A percentile compares a stretch with the other conserved stretches of the same genome.
phyloP scores from a whole-genome alignment of 2,888 invertebrate species.

The Petrophora chlorosata region DNA sequence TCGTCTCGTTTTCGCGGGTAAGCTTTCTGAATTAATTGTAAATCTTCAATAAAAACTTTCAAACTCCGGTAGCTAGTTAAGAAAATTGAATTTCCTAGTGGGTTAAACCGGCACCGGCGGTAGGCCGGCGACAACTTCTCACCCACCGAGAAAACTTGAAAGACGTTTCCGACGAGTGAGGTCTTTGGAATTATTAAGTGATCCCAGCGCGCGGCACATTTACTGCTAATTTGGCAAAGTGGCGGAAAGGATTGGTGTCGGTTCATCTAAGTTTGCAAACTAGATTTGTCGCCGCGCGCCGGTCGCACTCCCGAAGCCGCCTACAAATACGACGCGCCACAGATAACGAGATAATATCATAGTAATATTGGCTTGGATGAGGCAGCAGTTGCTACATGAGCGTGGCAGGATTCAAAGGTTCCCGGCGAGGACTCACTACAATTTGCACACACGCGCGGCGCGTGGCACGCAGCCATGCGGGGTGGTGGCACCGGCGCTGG shows the following conservation, averaged over 20 bases:
- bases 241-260: background rate
- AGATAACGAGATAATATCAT: too few relatives aligned
- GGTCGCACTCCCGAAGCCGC: too few relatives aligned
- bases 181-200: constrained; percentile 42
- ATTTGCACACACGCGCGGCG: too few relatives aligned
- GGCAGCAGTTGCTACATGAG: background rate
- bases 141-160: constrained; percentile 36
- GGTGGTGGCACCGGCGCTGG: too few relatives aligned
- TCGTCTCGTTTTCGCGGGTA: constrained; percentile 1
- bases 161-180: constrained; percentile 23
- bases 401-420: too few relatives aligned
- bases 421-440: too few relatives aligned
- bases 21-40: constrained; percentile 41
- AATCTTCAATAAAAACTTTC: constrained; percentile 49
- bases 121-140: too few relatives aligned
- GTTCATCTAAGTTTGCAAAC: background rate
- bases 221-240: constrained; percentile 2
- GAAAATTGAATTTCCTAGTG: constrained; percentile 59
- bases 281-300: background rate
- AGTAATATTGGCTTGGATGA: too few relatives aligned
- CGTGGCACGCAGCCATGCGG: too few relatives aligned
- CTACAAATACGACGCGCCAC: too few relatives aligned
- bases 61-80: constrained; percentile 47
- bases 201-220: constrained; percentile 6
- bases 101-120: too few relatives aligned